These are phyloP conservation scores for Xestia rhomboidea DNA, from an alignment of 2,888 invertebrate genomes.

Conservation along the genomic window DNA sequence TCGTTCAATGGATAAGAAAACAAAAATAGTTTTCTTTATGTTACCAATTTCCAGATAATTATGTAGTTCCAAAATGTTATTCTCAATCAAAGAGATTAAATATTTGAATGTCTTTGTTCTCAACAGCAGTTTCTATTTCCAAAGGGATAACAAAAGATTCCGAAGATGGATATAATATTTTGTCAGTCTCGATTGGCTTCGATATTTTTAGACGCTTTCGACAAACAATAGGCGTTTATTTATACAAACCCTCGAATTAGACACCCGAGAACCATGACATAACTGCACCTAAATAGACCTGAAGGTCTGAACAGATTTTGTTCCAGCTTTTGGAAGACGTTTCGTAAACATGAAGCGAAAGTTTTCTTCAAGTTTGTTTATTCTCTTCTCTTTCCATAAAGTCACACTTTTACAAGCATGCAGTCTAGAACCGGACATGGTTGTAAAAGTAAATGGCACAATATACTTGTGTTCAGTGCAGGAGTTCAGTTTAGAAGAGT, in stretches of 20 bases:
- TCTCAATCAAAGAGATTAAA: too few species aligned
- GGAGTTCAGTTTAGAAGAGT: too few species aligned
- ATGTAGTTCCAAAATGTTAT: neutral
- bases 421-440: too few species aligned
- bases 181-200: neutral
- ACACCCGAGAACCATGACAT: constrained; percentile 16
- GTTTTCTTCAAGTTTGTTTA: too few species aligned
- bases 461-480: too few species aligned
- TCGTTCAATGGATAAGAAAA: neutral
- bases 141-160: neutral
- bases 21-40: neutral
- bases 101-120: too few species aligned
- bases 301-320: constrained; percentile 14
- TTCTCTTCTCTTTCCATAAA: too few species aligned
- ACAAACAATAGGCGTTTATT: constrained; percentile 1
- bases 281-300: constrained; percentile 3
- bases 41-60: too few species aligned
- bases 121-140: neutral
- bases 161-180: neutral
- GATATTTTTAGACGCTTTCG: neutral
- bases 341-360: neutral
- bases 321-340: neutral
- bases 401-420: too few species aligned
- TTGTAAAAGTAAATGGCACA: too few species aligned
- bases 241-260: constrained; percentile 9